Base-by-base conservation (phyloP, 1,140 invertebrate species). In the Trypoxylus dichotomus region DNA sequence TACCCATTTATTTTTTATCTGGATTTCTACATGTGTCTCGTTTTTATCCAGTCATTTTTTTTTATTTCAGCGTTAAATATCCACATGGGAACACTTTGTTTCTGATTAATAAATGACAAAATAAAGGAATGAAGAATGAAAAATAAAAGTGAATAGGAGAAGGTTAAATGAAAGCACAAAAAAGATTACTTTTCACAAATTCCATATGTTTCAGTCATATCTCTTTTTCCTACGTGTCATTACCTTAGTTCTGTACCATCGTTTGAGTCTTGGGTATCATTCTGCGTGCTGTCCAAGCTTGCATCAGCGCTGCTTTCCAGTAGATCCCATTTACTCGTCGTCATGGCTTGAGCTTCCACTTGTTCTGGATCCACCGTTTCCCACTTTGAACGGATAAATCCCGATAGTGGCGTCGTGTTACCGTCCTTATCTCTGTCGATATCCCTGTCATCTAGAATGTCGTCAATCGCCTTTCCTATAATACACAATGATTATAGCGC, bases 301-400 rank as follows among this genome's bases (percentile, higher is more conserved):
- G 75, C 80, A 76, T 85, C 84, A 82, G 86, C 81, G 58, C 81
- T 82, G 81, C 81, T 82, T 76, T 88, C 86, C 21, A 89, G 76
- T 19, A 87, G 84, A 84, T 96, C 95, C 95, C 95, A 96, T 85
- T 96, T 96, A 78, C 93, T 95, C 2, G 94, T 95, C 1, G 95
- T 96, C 89, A 96, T 95, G 24, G 94, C 95, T 87, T 96, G 94
- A 15, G 94, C 94, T 86, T 96, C 94, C 29, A 94, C 90, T 85
- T 94, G 90, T 83, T 95, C 92, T 1, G 94, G 94, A 87, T 97
- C 96, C 6, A 98, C 94, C 29, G 94, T 96, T 90, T 99, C 97
- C 97, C 97, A 99, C 85, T 96, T 95, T 0, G 96, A 97, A 8
- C 94, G 94, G 47, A 96, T 92, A 88, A 95, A 95, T 13, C 92